Evolutionary conservation across 92 coral and sea anemone genomes (phyloP).

Genomic region (Zoanthus sansibaricus): DNA sequence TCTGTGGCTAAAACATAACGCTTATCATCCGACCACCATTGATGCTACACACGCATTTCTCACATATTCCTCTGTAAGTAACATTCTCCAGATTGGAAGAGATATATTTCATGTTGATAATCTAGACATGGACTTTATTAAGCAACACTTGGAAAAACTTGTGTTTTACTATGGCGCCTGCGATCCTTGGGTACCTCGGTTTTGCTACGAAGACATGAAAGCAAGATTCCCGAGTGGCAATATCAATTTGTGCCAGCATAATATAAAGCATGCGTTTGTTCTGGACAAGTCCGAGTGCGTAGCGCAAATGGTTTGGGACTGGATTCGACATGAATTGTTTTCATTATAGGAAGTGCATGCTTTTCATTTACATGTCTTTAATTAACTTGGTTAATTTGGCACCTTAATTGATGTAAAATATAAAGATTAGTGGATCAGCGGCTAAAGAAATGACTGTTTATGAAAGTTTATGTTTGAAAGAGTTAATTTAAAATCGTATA

Average conservation of each 20-base stretch:
- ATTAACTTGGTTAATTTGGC: no score
- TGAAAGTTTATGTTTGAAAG: no score
- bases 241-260: conserved; percentile 78
- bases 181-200: conserved; percentile 95
- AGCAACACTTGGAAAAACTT: conserved; percentile 84
- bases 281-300: conserved; percentile 85
- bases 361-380: no score
- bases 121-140: conserved; percentile 70
- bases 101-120: conserved; percentile 76
- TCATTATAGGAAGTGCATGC: conserved; percentile 24
- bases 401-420: no score
- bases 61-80: conserved; percentile 76
- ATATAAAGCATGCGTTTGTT: conserved; percentile 93
- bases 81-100: conserved; percentile 83
- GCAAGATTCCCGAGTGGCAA: conserved; percentile 84
- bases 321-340: conserved; percentile 73
- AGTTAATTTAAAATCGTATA: no score
- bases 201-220: conserved; percentile 87
- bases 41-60: conserved; percentile 81
- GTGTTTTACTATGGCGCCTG: conserved; percentile 94
- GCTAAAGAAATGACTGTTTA: no score
- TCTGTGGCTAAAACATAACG: conserved; percentile 80
- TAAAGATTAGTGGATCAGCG: no score
- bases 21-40: conserved; percentile 67
- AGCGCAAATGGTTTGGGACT: conserved; percentile 89